Percentiles rank a stretch among this genome's conserved stretches.
These are phyloP conservation scores for Drosophila hawaiiensis DNA, from an alignment of 2,888 invertebrate genomes.

Conservation along the genomic window DNA sequence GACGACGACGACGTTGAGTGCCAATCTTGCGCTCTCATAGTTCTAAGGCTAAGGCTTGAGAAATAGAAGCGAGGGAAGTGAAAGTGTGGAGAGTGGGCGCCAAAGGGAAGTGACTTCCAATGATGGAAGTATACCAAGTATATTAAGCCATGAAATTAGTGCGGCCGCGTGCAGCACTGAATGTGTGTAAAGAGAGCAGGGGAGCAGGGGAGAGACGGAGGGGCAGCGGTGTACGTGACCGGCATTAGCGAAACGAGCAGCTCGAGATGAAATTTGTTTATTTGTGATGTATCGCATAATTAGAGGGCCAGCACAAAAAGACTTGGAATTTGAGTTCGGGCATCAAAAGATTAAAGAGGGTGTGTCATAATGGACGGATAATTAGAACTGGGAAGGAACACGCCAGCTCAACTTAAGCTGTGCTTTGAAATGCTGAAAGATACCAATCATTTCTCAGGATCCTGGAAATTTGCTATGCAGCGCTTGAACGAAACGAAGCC, in stretches of 20 bases:
- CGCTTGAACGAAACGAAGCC: neutral
- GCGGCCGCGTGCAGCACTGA: slow-evolving; percentile 55
- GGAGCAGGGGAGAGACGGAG: neutral
- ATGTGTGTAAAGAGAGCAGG: too few relatives aligned
- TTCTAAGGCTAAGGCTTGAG: slow-evolving; percentile 25
- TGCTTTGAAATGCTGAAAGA: slow-evolving; percentile 18
- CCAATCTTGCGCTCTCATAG: slow-evolving; percentile 72
- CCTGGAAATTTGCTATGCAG: neutral
- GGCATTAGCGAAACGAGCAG: slow-evolving; percentile 57
- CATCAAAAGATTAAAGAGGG: slow-evolving; percentile 51
- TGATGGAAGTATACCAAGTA: slow-evolving; percentile 60
- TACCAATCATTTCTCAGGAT: slow-evolving; percentile 13
- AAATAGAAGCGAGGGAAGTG: neutral
- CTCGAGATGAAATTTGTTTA: slow-evolving; percentile 72
- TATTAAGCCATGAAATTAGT: slow-evolving; percentile 83
- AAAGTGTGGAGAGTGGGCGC: neutral
- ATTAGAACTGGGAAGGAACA: slow-evolving; percentile 14
- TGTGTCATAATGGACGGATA: slow-evolving; percentile 15
- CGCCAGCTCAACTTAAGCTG: neutral
- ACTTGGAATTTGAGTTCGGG: slow-evolving; percentile 24
- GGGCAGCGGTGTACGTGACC: slow-evolving; percentile 57
- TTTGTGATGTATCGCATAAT: slow-evolving; percentile 73
- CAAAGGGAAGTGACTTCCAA: slow-evolving; percentile 23
- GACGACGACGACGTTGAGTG: slow-evolving; percentile 66
- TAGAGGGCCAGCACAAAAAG: slow-evolving; percentile 46